Base-by-base conservation (phyloP, 2,888 invertebrate genomes). In the Coleophora flavipennella region DNA sequence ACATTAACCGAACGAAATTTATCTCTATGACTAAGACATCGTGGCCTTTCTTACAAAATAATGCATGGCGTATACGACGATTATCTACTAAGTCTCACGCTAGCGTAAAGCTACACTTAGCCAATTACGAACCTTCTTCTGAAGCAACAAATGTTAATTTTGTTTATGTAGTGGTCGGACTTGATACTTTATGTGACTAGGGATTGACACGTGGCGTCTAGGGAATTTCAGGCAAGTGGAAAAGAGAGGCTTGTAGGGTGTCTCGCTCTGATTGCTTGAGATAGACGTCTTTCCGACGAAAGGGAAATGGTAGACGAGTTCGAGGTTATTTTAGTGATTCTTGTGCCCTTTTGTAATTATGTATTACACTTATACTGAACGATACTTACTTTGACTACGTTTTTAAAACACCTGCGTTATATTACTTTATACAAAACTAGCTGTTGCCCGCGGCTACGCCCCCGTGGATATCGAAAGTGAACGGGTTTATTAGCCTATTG, bases 201-300 rank as follows among this genome's bases (percentile, higher is more conserved):
- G 58, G 64, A 57, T 54, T 63, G 75, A 71, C 78, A 77, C 76
- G 77, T 78, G 78, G 71, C 68, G 63, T 67, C 60, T 62, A 59
- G 67, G 67, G 67, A 67, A 66, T 63, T 62, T 63, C 61, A 57
- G 54, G 58, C 53, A 54, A 52, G 75, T 53, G 65, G 40, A 64
- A 73, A 51, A 45, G 68, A 67, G 70, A 68, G 43, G 52, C 51
- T 42, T 42, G 59, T 48, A 53, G 55, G 55, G 47, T 50, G 42
- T 72, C 60, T 59, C 67, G 45, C 58, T 69, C 65, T 59, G 57
- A 63, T 65, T 64, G 62, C 66, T 63, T 63, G 67, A 72, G 77
- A 72, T 72, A 72, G 70, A 67, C 63, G 69, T 70, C 63, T 72
- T 67, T 61, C 56, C 57, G 65, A 67, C 63, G 74, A 75, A 75